Evolutionary conservation across 2,113 vertebrate species (phyloP), one percentile per base, ranked within the genome.

Genomic region (Protobothrops flavoviridis): DNA sequence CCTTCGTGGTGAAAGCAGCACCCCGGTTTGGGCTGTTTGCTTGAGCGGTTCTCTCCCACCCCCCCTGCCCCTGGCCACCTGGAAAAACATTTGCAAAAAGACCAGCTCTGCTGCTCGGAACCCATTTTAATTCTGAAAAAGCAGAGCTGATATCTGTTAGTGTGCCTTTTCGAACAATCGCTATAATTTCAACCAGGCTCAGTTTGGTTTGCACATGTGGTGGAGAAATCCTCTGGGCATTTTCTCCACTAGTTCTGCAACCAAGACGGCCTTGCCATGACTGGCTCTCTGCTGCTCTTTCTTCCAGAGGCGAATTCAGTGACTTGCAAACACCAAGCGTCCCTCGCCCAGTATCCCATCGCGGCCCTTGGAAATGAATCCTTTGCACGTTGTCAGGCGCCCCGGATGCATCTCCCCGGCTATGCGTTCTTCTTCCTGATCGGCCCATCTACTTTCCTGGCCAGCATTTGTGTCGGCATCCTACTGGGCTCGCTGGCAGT

Each of bases 401-500:
- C 26, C 90, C 52, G 87, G 0, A 94, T 97, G 8, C 55, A 90
- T 0, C 20, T n/a, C 3, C 12, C 59, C 91, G 91, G 97, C 20
- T 97, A 97, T 21, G 45, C 95, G 0, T 2, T 94, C 20, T 91
- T 97, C 90, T 96, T 96, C 43, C 48, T 92, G 17, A 94, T 98
- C 0, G 98, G 98, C 6, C 97, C 97, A 0, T 93, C 92, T 52
- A 97, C 97, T 53, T 98, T 98, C 95, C 55, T 98, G 1, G 95
- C 94, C 93, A 98, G 98, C 93, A 96, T 98, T 92, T 90, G 96
- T 92, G 59, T 96, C 94, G 98, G 98, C 95, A 92, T 96, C 92
- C 94, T 96, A 0, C 0, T 97, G 33, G 98, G 97, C 69, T 97
- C 91, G 0, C 12, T 93, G 0, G 33, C 94, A 0, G 95, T 97